phyloP scores from a whole-genome alignment of 2,113 vertebrate genomes.

The Sapajus apella region DNA sequence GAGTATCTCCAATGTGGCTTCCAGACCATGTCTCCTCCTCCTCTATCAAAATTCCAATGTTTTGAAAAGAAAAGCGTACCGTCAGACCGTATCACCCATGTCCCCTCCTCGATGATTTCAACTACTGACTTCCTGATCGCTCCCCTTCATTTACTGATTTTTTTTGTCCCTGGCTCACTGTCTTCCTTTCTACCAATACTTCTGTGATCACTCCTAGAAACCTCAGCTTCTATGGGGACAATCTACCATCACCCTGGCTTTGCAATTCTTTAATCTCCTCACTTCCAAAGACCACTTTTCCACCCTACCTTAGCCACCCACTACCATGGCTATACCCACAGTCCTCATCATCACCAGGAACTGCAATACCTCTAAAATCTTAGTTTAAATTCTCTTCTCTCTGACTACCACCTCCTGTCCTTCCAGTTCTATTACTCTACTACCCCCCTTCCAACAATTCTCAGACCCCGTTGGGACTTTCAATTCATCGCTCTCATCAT shows the following conservation, averaged over 20 bases:
- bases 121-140: not conserved
- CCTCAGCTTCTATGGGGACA: not conserved
- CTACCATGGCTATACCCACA: not conserved
- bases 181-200: not conserved
- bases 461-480: not conserved
- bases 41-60: not conserved
- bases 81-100: not conserved
- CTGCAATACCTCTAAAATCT: not conserved
- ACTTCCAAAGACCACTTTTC: not conserved
- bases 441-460: not conserved
- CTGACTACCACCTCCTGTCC: not conserved
- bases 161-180: not conserved
- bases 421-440: not conserved
- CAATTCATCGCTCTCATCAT: not conserved
- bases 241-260: not conserved
- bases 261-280: not conserved
- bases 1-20: not conserved
- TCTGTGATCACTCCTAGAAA: not conserved
- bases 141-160: not conserved
- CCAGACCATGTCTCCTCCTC: not conserved
- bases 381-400: not conserved
- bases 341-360: no score
- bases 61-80: not conserved
- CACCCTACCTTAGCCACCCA: not conserved
- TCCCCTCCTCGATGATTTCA: not conserved